Evolutionary conservation across 1,140 invertebrate species (phyloP).

Genomic region (Drosophila azteca): DNA sequence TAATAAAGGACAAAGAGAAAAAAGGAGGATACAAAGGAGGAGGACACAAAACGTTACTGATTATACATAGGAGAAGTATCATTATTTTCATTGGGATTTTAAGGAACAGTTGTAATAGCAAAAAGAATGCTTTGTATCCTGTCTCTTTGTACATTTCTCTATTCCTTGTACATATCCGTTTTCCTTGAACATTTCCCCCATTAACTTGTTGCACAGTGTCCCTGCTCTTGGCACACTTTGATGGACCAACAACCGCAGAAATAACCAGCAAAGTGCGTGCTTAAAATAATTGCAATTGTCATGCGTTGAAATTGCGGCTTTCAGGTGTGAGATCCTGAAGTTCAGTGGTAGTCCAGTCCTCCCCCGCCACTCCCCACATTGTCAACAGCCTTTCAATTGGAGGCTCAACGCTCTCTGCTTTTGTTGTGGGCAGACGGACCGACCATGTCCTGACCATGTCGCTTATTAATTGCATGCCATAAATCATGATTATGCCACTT

Average conservation of each 20-base stretch:
- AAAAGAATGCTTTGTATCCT: too few relatives aligned
- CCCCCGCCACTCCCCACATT: constrained; percentile 21
- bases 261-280: constrained; percentile 60
- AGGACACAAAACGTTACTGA: too few relatives aligned
- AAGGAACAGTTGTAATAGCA: too few relatives aligned
- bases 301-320: constrained; percentile 22
- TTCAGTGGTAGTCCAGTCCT: background rate
- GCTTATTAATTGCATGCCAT: constrained; percentile 80
- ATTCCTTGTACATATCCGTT: too few relatives aligned
- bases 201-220: constrained; percentile 9
- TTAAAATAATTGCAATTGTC: constrained; percentile 69
- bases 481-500: constrained; percentile 82
- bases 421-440: background rate
- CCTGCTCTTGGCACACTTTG: constrained; percentile 23
- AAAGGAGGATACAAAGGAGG: too few relatives aligned
- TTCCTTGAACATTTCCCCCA: background rate
- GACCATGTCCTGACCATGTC: constrained; percentile 50
- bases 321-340: constrained; percentile 14
- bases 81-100: too few relatives aligned
- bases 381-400: constrained; percentile 74
- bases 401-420: constrained; percentile 44
- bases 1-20: too few relatives aligned
- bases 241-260: constrained; percentile 47
- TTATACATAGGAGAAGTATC: too few relatives aligned
- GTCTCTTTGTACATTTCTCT: background rate